Conservation (phyloP, 2,113 vertebrate genomes). For the Eubucco bourcierii region DNA sequence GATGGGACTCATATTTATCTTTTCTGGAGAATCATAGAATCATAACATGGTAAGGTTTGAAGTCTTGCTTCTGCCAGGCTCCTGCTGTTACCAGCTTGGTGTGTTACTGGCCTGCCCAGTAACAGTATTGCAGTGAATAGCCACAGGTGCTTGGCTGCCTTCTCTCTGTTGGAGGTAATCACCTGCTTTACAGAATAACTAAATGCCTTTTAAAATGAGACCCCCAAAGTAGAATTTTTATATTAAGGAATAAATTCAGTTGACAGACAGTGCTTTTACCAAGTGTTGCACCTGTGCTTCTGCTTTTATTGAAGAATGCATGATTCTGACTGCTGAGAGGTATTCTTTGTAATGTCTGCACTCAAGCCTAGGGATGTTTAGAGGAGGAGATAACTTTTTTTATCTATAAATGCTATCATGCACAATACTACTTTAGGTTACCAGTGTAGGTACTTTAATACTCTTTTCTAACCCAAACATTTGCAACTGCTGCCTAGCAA, state of each 20-base stretch:
- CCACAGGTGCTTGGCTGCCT: not conserved
- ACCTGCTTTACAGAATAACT: not conserved
- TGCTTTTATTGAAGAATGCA: constrained; percentile 3
- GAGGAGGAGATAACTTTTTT: not conserved
- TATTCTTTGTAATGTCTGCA: not conserved
- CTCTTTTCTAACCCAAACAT: not conserved
- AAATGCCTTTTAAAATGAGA: not conserved
- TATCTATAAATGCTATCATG: not conserved
- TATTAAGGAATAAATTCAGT: not conserved
- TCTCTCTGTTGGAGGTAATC: not conserved
- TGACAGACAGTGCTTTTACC: not conserved
- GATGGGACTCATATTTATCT: not conserved
- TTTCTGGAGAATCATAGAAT: not conserved
- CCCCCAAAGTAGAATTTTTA: not conserved
- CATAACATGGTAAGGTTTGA: not conserved
- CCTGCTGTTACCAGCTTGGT: not conserved
- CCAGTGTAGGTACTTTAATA: not conserved
- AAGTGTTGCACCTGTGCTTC: not conserved
- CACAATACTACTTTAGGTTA: not conserved
- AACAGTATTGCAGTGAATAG: not conserved
- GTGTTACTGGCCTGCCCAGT: not conserved
- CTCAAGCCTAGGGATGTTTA: not conserved
- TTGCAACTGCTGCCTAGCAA: not conserved
- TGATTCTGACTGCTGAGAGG: not conserved
- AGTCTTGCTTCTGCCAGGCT: not conserved